A percentile compares a stretch with the other conserved stretches of the same genome.
These are phyloP conservation scores for Ormyrus thymus DNA, from an alignment of 2,888 invertebrate species.

Conservation along the genomic window DNA sequence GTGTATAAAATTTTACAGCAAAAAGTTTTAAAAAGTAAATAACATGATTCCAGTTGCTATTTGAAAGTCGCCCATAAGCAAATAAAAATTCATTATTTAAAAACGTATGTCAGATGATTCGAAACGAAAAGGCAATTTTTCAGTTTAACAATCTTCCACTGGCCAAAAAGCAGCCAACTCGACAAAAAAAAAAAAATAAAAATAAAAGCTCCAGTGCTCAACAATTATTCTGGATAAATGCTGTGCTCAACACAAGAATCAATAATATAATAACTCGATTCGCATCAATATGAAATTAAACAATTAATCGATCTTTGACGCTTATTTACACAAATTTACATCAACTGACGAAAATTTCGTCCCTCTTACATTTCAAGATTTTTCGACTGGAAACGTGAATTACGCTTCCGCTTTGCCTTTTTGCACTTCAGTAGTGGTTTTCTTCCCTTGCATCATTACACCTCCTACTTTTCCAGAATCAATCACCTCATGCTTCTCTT, in stretches of 20 bases:
- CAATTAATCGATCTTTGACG: constrained; percentile 58
- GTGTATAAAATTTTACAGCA: constrained; percentile 1
- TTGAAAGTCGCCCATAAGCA: constrained; percentile 18
- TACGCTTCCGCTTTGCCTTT: constrained; percentile 69
- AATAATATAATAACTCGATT: constrained; percentile 53
- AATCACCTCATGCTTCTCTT: constrained; percentile 42
- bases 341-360: constrained; percentile 6
- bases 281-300: constrained; percentile 55
- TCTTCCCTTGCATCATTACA: constrained; percentile 62
- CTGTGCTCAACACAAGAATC: constrained; percentile 60
- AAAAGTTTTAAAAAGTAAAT: constrained; percentile 18
- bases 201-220: constrained; percentile 41
- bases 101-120: constrained; percentile 28
- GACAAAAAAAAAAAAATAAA: constrained; percentile 20
- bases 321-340: constrained; percentile 65
- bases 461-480: constrained; percentile 32
- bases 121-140: constrained; percentile 25
- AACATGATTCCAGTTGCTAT: constrained; percentile 27
- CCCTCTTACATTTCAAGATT: neutral
- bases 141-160: constrained; percentile 32
- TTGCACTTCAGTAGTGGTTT: constrained; percentile 62
- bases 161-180: constrained; percentile 20
- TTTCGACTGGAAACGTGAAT: constrained; percentile 50
- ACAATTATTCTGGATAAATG: constrained; percentile 55
- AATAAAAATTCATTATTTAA: constrained; percentile 13